Evolutionary conservation across 2,888 invertebrate genomes (phyloP), one percentile per base, ranked within the genome.

Genomic region (Tachystola acroxantha): DNA sequence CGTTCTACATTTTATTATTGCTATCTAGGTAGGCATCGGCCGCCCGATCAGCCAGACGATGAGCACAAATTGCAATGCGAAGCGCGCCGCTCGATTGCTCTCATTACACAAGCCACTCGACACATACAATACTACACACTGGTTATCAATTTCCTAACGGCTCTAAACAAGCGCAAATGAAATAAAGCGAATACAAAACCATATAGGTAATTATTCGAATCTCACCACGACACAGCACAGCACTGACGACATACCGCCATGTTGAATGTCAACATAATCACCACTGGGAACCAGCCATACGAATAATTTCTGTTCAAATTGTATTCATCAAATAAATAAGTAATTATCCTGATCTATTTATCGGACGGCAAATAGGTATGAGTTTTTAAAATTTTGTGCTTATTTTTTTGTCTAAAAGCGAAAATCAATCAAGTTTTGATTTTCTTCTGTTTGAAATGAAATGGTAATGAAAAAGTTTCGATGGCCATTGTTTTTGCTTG

Each of bases 211-310:
- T 76, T 68, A 77, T 64, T n/a, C 70, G 82, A 87, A 89, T 93
- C 94, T 93, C 91, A 94, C 94, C 95, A 94, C 94, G 94, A 94
- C 94, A 94, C 94, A 94, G 94, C 95, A 95, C 92, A 93, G 94
- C 95, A 95, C 94, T 94, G 94, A 93, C 93, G 94, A 94, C 94
- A 94, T 93, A 93, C 94, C 94, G 95, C 95, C 95, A 95, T 95
- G 93, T 94, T 94, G 93, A 92, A 92, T 93, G 93, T 93, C 92
- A 93, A 92, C 84, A 81, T 76, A 71, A 72, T 71, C 73, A 75
- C 72, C 67, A 73, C 70, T 79, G 65, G 63, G 66, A 66, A 72
- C 68, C 61, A 65, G 63, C 70, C 75, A 63, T 69, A 63, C 61
- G 68, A 57, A 54, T 50, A 43, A 44, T 48, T 34, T 43, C 38